Conservation (phyloP, 1,140 invertebrate genomes). For the Pentalonia nigronervosa region DNA sequence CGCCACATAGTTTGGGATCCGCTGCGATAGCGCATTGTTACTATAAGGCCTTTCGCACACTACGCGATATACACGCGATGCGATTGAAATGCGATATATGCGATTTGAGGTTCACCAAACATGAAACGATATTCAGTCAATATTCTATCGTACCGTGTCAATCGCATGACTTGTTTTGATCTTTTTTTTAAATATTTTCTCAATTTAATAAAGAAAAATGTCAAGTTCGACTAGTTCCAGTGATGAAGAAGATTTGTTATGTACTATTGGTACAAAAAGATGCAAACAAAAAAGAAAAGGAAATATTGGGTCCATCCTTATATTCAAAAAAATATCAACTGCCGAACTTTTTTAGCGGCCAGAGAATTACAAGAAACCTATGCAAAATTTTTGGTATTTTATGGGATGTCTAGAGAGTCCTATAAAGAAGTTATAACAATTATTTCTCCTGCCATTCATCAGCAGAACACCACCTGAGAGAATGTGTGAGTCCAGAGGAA, state of each 20-base stretch:
- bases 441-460: slow-evolving; percentile 24
- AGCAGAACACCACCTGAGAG: slow-evolving; percentile 2
- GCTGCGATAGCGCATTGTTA: too few species aligned
- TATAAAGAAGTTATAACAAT: neutral
- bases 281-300: neutral
- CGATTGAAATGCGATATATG: neutral
- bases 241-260: neutral
- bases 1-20: too few species aligned
- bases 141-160: neutral
- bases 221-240: neutral
- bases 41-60: too few species aligned
- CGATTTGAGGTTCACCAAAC: slow-evolving; percentile 7
- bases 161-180: neutral
- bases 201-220: neutral
- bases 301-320: slow-evolving; percentile 9
- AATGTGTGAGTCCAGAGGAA: slow-evolving; percentile 19
- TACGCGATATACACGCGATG: too few species aligned
- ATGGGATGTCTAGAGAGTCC: slow-evolving; percentile 20
- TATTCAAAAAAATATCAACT: neutral
- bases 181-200: neutral
- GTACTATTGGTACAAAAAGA: slow-evolving; percentile 13
- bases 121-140: neutral
- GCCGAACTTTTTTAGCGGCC: neutral
- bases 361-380: slow-evolving; percentile 13
- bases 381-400: neutral